Evolutionary conservation across 1,140 invertebrate genomes (phyloP), one percentile per base, ranked within the genome.

Genomic region (Bombus turneri): DNA sequence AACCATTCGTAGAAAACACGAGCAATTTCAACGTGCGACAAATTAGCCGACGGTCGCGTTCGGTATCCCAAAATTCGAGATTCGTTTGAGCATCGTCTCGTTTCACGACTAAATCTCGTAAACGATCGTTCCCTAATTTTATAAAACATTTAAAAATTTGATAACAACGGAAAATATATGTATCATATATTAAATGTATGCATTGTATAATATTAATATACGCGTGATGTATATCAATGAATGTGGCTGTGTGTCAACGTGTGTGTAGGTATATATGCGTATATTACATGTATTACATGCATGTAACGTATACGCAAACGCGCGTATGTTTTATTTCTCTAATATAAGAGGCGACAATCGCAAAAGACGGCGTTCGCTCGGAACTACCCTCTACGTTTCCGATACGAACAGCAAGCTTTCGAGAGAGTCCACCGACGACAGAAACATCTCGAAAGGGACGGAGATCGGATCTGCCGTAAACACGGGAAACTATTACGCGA

Each of bases 81-180:
- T 47, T 69, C 82, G 64, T 59, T 85, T 85, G 83, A 85, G 83
- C 83, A 80, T 80, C 37, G 53, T 47, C 15, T 69, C n/a, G 53
- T 47, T 57, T n/a, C 64, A 72, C 37, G n/a, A 72, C 1, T n/a
- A 57, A n/a, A n/a, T 71, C 47, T 41, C 68, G 77, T 80, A 62
- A 81, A 81, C 71, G 41, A 72, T 71, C 39, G 41, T 41, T 64
- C 28, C 28, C 18, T 82, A 76, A 86, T 43, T 69, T 76, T 81
- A 73, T 82, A 82, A 75, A 86, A 86, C 71, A 82, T 59, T 71
- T 75, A 71, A 82, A 86, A 86, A 82, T 64, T 72, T 37, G 25
- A 74, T 66, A 85, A 85, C 83, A 85, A 85, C 77, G 78, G 53
- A 85, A 81, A 81, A 73, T 79, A 71, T 79, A 85, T 73, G 41